A percentile compares a stretch with the other conserved stretches of the same genome.
Evolutionary conservation across 2,113 vertebrate genomes (phyloP).

Genomic region (Leiothrix lutea): DNA sequence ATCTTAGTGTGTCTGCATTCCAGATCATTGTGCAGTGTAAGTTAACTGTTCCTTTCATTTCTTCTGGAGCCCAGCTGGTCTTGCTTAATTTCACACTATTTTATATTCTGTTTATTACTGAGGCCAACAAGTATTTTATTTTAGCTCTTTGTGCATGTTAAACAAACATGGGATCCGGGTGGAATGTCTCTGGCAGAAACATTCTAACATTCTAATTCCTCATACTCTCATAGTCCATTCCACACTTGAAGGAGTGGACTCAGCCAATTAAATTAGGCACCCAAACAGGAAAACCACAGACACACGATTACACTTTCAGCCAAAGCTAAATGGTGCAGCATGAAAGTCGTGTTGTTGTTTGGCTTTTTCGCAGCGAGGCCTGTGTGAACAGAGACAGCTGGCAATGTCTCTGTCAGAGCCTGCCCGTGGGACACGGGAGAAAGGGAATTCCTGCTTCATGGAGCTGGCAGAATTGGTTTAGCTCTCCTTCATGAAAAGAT

Average conservation of each 20-base stretch:
- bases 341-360: constrained; percentile 29
- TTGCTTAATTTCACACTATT: constrained; percentile 66
- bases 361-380: neutral
- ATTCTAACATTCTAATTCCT: constrained; percentile 31
- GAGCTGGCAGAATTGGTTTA: neutral
- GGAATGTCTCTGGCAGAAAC: constrained; percentile 63
- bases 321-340: constrained; percentile 17
- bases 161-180: constrained; percentile 48
- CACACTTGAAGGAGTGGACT: constrained; percentile 19
- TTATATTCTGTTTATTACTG: constrained; percentile 66
- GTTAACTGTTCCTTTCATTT: constrained; percentile 28
- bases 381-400: constrained; percentile 24
- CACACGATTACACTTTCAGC: constrained; percentile 33
- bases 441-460: neutral
- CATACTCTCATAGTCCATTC: constrained; percentile 37
- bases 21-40: neutral
- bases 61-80: constrained; percentile 51
- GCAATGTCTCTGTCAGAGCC: neutral
- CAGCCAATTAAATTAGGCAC: constrained; percentile 50
- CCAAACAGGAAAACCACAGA: constrained; percentile 68
- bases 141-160: constrained; percentile 66
- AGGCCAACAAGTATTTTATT: constrained; percentile 60
- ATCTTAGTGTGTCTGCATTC: neutral
- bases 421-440: neutral
- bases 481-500: neutral